Conservation (phyloP, 2,113 vertebrate genomes). For the Oncorhynchus kisutch region DNA sequence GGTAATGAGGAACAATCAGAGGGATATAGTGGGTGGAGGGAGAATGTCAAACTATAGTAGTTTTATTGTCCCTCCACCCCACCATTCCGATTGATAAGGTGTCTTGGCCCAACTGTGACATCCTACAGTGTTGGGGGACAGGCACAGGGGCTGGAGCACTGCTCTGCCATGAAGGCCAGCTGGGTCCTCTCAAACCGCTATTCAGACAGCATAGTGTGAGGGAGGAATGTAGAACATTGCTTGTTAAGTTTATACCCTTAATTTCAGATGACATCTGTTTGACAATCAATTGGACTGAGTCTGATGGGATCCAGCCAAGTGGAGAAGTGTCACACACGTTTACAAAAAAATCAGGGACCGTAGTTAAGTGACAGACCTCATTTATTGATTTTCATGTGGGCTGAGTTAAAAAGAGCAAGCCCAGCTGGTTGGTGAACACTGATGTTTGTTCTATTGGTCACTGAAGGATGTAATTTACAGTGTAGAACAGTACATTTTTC, state of each 20-base stretch:
- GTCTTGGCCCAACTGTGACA: slow-evolving; percentile 73
- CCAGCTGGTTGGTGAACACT: slow-evolving; percentile 31
- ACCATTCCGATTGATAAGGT: not conserved
- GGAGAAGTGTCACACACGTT: slow-evolving; percentile 35
- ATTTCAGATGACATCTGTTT: too few species aligned
- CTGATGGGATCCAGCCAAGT: slow-evolving; percentile 17
- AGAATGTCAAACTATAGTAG: not conserved
- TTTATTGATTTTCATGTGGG: slow-evolving; percentile 32
- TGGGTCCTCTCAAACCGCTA: slow-evolving; percentile 82
- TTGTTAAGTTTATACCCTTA: too few species aligned
- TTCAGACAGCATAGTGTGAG: not conserved
- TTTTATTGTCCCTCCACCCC: not conserved
- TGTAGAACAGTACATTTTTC: not conserved
- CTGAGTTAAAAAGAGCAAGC: slow-evolving; percentile 10
- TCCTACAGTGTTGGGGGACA: slow-evolving; percentile 66
- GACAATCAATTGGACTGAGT: not conserved
- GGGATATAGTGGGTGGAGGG: not conserved
- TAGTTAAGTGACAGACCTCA: slow-evolving; percentile 46
- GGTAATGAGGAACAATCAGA: slow-evolving; percentile 13
- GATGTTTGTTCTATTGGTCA: not conserved
- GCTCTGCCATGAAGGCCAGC: slow-evolving; percentile 87
- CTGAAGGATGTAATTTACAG: not conserved
- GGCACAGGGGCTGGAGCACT: slow-evolving; percentile 82
- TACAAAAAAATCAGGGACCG: slow-evolving; percentile 60
- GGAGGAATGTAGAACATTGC: not conserved